Evolutionary conservation across 2,888 invertebrate genomes (phyloP).

Genomic region (Drosophila eohydei): DNA sequence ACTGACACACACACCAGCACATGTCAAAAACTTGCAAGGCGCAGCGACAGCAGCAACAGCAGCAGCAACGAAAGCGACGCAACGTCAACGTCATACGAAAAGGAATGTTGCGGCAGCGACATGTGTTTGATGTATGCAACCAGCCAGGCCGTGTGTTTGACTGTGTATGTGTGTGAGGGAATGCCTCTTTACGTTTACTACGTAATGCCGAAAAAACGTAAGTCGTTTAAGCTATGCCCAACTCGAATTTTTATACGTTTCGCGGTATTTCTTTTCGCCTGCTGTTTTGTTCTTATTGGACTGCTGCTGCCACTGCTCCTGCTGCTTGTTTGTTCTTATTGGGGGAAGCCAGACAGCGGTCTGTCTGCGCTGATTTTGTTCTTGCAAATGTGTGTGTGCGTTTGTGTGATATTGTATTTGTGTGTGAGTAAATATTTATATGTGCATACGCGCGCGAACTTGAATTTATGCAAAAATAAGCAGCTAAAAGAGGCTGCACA

Average conservation of each 20-base stretch:
- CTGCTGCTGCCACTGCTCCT: conserved; percentile 12
- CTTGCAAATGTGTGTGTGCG: conserved; percentile 17
- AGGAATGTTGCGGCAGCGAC: conserved; percentile 64
- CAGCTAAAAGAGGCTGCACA: conserved; percentile 34
- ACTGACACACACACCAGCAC: conserved; percentile 30
- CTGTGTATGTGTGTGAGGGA: conserved; percentile 61
- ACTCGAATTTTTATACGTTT: conserved; percentile 52
- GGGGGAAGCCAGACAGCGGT: conserved; percentile 52
- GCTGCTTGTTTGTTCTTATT: conserved; percentile 36
- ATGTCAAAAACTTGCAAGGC: conserved; percentile 49
- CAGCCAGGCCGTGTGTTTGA: conserved; percentile 35
- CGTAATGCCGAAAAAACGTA: conserved; percentile 66
- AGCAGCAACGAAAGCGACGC: conserved; percentile 25
- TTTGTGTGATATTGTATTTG: background rate
- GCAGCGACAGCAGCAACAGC: conserved; percentile 20
- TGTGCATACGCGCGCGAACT: conserved; percentile 57
- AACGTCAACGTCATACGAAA: conserved; percentile 59
- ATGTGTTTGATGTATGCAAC: conserved; percentile 65
- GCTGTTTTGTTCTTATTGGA: conserved; percentile 46
- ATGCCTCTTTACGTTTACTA: conserved; percentile 72
- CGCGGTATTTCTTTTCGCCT: conserved; percentile 59
- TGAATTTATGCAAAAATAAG: conserved; percentile 56
- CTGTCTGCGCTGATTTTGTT: conserved; percentile 43
- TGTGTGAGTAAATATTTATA: conserved; percentile 28
- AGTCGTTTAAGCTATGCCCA: conserved; percentile 48